Percentiles rank a stretch among this genome's conserved stretches.
Conservation (phyloP, 2,113 vertebrate genomes). For the Morphnarchus princeps region DNA sequence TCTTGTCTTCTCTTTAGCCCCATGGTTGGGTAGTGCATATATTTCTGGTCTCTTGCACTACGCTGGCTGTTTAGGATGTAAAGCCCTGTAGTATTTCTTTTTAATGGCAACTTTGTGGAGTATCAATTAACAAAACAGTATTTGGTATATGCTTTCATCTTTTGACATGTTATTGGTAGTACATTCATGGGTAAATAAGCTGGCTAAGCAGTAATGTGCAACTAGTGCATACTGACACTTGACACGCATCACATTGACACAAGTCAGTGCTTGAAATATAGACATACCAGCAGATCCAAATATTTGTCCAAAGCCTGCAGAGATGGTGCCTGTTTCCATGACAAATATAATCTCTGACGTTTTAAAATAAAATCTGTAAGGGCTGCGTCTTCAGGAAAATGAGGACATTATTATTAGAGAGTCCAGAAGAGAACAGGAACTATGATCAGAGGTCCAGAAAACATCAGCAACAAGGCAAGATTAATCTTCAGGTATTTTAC, state of each 20-base stretch:
- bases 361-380: background rate
- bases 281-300: background rate
- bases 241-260: background rate
- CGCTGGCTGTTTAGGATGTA: background rate
- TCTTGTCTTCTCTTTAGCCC: background rate
- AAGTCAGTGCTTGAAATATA: background rate
- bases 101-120: background rate
- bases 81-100: background rate
- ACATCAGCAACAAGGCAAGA: background rate
- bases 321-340: background rate
- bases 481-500: background rate
- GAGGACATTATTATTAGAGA: background rate
- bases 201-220: background rate
- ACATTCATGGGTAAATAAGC: background rate
- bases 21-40: fast-evolving
- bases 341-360: background rate
- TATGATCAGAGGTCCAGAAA: background rate
- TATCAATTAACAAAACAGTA: background rate
- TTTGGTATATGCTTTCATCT: background rate
- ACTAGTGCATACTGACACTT: background rate
- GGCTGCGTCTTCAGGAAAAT: background rate
- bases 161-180: background rate
- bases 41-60: background rate
- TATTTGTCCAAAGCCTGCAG: background rate
- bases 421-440: background rate